phyloP scores from a whole-genome alignment of 1,140 invertebrate genomes.

The Drosophila albomicans region DNA sequence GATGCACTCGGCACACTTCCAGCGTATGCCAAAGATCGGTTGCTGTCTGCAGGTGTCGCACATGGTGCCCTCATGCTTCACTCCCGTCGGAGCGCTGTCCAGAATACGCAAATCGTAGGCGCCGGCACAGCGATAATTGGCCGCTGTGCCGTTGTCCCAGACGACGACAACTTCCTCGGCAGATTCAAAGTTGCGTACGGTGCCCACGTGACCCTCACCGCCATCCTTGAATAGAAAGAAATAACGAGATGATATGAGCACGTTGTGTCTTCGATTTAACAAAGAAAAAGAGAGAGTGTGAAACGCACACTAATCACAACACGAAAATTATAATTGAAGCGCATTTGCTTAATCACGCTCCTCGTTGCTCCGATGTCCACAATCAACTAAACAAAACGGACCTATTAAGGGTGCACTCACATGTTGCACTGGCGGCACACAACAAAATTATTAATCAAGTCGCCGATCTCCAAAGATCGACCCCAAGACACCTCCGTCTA shows the following conservation, averaged over 20 bases:
- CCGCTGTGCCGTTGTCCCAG: slow-evolving; percentile 99
- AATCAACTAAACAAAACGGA: slow-evolving; percentile 34
- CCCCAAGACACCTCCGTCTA: slow-evolving; percentile 24
- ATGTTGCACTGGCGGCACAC: not conserved
- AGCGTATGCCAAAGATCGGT: slow-evolving; percentile 98
- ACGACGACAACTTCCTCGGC: slow-evolving; percentile 99
- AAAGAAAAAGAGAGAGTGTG: not conserved
- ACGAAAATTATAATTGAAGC: slow-evolving; percentile 68
- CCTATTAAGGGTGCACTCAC: slow-evolving; percentile 40
- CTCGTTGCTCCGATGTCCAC: slow-evolving; percentile 12
- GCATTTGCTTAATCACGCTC: slow-evolving; percentile 48
- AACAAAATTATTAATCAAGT: not conserved
- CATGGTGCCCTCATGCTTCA: slow-evolving; percentile 99
- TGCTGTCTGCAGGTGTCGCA: slow-evolving; percentile 98
- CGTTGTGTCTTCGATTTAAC: not conserved
- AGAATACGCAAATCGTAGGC: slow-evolving; percentile 97
- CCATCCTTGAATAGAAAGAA: slow-evolving; percentile 89
- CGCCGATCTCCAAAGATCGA: slow-evolving; percentile 30
- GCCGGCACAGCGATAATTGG: slow-evolving; percentile 97
- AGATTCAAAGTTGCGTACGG: slow-evolving; percentile 98
- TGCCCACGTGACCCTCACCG: slow-evolving; percentile 98
- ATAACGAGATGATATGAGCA: not conserved
- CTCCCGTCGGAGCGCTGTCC: slow-evolving; percentile 97
- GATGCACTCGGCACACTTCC: slow-evolving; percentile 98
- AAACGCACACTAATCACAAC: slow-evolving; percentile 65